phyloP scores from a whole-genome alignment of 2,888 invertebrate species.

The Archips xylosteana region DNA sequence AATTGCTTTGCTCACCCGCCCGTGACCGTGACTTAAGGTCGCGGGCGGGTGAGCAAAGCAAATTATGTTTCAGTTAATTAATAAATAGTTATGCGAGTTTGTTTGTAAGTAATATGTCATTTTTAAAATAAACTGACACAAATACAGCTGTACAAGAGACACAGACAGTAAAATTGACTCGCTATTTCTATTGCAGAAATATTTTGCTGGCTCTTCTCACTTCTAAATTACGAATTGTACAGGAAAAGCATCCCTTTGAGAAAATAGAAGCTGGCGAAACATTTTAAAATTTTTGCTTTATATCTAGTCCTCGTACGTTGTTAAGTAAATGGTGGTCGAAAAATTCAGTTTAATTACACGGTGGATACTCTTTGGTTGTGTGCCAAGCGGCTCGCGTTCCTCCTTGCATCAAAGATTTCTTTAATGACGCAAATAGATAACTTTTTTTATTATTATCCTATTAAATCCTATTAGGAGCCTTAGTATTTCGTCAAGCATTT shows the following conservation, averaged over 20 bases:
- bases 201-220: neutral
- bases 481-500: too few species aligned
- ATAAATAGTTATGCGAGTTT: too few species aligned
- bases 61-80: too few species aligned
- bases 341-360: constrained; percentile 38
- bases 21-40: too few species aligned
- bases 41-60: too few species aligned
- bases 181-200: constrained; percentile 1
- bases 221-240: neutral
- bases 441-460: too few species aligned
- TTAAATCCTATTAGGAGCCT: too few species aligned
- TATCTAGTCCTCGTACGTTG: constrained; percentile 5
- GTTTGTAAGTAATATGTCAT: too few species aligned
- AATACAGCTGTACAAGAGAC: neutral
- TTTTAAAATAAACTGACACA: neutral
- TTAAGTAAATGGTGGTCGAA: constrained; percentile 22
- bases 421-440: too few species aligned
- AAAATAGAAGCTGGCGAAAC: neutral
- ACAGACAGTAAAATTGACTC: constrained; percentile 2
- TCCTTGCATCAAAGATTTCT: neutral
- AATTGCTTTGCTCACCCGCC: too few species aligned
- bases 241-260: neutral
- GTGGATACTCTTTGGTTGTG: constrained; percentile 33
- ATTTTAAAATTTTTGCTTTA: neutral
- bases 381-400: constrained; percentile 27